Evolutionary conservation across 2,797 vertebrate species (phyloP).

Genomic region (Enteromius paludinosus): DNA sequence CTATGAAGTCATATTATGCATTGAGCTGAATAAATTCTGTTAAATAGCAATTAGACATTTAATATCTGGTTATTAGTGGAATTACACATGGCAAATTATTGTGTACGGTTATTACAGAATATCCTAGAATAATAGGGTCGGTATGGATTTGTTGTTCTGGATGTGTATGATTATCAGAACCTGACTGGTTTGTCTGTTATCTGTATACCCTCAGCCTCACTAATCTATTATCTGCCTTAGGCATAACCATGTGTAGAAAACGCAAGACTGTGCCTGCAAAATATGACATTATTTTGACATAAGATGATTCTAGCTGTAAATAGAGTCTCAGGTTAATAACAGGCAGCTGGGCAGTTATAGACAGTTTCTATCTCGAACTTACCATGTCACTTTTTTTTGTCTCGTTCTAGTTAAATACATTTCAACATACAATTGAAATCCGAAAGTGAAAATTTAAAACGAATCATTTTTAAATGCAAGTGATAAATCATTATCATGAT

Average conservation of each 20-base stretch:
- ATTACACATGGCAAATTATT: slow-evolving; percentile 30
- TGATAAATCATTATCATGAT: background rate
- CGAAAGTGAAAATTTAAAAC: background rate
- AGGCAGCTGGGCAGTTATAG: background rate
- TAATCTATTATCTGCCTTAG: slow-evolving; percentile 30
- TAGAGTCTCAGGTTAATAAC: slow-evolving; percentile 11
- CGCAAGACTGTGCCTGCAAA: slow-evolving; percentile 27
- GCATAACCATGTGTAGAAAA: slow-evolving; percentile 17
- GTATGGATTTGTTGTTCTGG: slow-evolving; percentile 59
- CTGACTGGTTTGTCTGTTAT: slow-evolving; percentile 39
- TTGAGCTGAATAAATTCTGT: slow-evolving; percentile 18
- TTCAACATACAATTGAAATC: background rate
- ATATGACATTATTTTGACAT: slow-evolving; percentile 35
- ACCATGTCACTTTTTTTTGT: background rate
- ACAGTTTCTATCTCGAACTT: background rate
- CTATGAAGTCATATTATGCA: slow-evolving; percentile 9
- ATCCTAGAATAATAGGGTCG: slow-evolving; percentile 29
- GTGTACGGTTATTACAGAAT: slow-evolving; percentile 27
- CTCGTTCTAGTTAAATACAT: background rate
- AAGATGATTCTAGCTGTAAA: slow-evolving; percentile 18
- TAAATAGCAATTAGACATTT: slow-evolving; percentile 20
- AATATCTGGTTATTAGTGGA: background rate
- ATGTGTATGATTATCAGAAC: slow-evolving; percentile 15
- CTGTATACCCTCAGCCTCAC: slow-evolving; percentile 17
- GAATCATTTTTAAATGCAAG: background rate